Evolutionary conservation across 2,113 vertebrate species (phyloP).

Genomic region (Gallinago media): DNA sequence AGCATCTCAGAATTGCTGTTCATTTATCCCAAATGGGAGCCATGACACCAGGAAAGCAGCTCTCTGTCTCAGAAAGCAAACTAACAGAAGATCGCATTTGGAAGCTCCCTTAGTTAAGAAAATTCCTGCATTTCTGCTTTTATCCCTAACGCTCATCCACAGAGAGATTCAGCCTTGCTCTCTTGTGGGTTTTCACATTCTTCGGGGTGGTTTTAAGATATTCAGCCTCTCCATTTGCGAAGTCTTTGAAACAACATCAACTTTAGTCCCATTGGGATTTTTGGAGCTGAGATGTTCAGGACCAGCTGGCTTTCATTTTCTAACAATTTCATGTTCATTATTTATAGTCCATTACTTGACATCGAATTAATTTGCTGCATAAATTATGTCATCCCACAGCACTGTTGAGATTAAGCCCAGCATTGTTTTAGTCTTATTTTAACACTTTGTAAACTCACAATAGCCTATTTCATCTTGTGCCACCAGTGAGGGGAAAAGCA

Average conservation of each 20-base stretch:
- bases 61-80: not conserved
- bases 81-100: fast-evolving
- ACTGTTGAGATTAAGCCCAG: not conserved
- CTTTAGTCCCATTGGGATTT: not conserved
- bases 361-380: not conserved
- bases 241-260: not conserved
- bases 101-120: not conserved
- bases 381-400: not conserved
- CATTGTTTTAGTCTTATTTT: not conserved
- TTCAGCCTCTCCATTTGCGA: not conserved
- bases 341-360: not conserved
- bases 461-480: not conserved
- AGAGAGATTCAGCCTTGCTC: not conserved
- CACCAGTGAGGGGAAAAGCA: not conserved
- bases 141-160: not conserved
- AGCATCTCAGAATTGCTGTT: not conserved
- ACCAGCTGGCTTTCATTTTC: conserved; percentile 19
- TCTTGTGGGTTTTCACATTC: not conserved
- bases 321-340: not conserved
- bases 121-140: not conserved
- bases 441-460: not conserved
- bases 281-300: not conserved
- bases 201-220: not conserved
- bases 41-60: not conserved
- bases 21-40: not conserved